Base-by-base conservation (phyloP, 2,888 invertebrate genomes). In the Apamea epomidion region DNA sequence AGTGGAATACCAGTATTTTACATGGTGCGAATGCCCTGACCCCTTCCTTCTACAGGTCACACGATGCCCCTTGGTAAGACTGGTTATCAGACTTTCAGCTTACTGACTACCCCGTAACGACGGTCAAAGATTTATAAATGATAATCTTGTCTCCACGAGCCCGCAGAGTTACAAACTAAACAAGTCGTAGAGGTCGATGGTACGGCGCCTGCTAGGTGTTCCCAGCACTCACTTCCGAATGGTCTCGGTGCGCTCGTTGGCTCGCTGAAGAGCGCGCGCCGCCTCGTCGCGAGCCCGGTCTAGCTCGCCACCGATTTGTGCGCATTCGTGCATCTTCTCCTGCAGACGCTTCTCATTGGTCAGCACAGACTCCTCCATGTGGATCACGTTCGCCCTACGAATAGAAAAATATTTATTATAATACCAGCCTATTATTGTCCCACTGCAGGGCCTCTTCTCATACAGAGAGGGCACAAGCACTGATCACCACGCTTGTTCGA, bases 271-370 rank as follows among this genome's bases (percentile, higher is more conserved):
- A 80, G 98, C 98, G 8, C 98, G 93, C 0, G 98, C 98, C 0
- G 98, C 98, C 91, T 98, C 98, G 88, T 98, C 98, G 0, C 98
- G 94, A 0, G 98, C 97, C 67, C 97, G 96, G 89, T 98, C 98
- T 72, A 98, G 93, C 92, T 98, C 98, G 0, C 98, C 97, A 2
- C 97, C 97, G 1, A 98, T 91, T 90, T 98, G 97, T 0, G 97
- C 97, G 79, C 98, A 97, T 92, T 98, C 98, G 87, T 98, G 98
- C 92, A 97, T 95, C 92, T 98, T 98, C 92, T 98, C 98, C 78
- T 98, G 98, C 2, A 98, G 94, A 18, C 97, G 96, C 90, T 97
- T 97, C 89, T 98, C 98, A 83, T 97, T 96, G 18, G 97, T 97
- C 14, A 97, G 94, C 42, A 97, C 97, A 0, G 95, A 93, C 85